Base-by-base conservation (phyloP, 2,113 vertebrate genomes). In the Campylorhamphus procurvoides region DNA sequence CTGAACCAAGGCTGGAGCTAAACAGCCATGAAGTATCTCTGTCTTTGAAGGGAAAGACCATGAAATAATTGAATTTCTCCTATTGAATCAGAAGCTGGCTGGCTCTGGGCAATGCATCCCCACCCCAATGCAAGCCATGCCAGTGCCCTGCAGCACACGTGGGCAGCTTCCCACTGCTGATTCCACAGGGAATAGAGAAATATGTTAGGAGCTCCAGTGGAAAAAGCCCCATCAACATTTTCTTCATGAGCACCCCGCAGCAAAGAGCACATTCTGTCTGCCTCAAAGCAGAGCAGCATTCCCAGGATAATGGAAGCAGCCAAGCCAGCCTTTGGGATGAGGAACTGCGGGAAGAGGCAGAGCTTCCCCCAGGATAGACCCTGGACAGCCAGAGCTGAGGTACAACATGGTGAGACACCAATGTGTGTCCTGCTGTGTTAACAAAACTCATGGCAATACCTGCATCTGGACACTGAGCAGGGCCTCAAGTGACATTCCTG, bases 201-300 rank as follows among this genome's bases (percentile, higher is more conserved):
- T 58, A 2, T 33, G 82, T 37, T 33, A 23, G 4, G 84, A 91
- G 84, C 89, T 71, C 59, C 81, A 7, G 35, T 3, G 47, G 35
- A 37, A 91, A 89, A 95, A 91, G 95, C 91, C 69, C 24, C 77
- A 93, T 39, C 83, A 89, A 85, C 82, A n/a, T 73, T 89, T 89
- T 68, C 91, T 56, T 63, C 5, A 1, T 1, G 28, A 53, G 52
- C n/a, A 47, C 47, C 3, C 0, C 0, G 2, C 53, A 68, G 90
- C 66, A 2, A 44, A 60, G 58, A 53, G 81, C 72, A 33, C 12
- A 0, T 8, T 80, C 47, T 44, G 75, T 33, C 86, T 67, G 37
- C 72, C 3, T 0, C 56, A 64, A 53, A 49, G 18, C 69, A 82
- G 42, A 76, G 89, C 88, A 50, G 75, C 31, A 22, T 29, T 12